These are phyloP conservation scores for Caenorhabditis brenneri DNA, from an alignment of 1,140 invertebrate genomes.

Conservation along the genomic window DNA sequence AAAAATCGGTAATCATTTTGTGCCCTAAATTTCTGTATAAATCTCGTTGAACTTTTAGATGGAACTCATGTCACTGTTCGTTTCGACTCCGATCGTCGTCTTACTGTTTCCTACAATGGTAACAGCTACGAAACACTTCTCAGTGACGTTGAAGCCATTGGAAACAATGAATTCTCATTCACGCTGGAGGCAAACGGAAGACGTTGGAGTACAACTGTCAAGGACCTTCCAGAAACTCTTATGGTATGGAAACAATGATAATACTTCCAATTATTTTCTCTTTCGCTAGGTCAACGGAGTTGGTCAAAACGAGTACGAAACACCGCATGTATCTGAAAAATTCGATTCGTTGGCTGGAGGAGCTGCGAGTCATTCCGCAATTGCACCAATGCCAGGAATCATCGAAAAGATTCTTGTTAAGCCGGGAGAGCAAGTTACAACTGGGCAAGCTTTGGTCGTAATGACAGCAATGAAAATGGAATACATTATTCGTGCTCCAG, in stretches of 20 bases:
- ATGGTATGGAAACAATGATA: background rate
- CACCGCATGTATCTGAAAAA: background rate
- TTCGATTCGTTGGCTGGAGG: conserved; percentile 56
- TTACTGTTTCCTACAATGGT: background rate
- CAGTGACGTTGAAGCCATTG: background rate
- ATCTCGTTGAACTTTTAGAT: background rate
- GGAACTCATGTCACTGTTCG: background rate
- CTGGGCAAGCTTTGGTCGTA: conserved; percentile 83
- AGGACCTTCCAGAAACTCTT: conserved; percentile 46
- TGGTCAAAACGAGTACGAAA: conserved; percentile 32
- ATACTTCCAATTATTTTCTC: background rate
- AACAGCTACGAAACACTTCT: conserved; percentile 18
- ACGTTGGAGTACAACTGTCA: conserved; percentile 52
- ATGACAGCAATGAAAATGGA: conserved; percentile 99
- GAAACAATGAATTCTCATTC: conserved; percentile 44
- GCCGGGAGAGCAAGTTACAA: conserved; percentile 76
- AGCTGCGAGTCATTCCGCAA: conserved; percentile 68
- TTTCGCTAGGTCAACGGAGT: background rate
- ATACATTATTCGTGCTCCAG: conserved; percentile 70
- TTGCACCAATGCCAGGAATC: conserved; percentile 92
- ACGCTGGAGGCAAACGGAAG: conserved; percentile 57
- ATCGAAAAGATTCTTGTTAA: conserved; percentile 87
- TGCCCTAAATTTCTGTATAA: no score
- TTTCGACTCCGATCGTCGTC: background rate
- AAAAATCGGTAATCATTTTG: conserved; percentile 44